phyloP scores from a whole-genome alignment of 1,140 invertebrate species.

The Pomacea maculata region DNA sequence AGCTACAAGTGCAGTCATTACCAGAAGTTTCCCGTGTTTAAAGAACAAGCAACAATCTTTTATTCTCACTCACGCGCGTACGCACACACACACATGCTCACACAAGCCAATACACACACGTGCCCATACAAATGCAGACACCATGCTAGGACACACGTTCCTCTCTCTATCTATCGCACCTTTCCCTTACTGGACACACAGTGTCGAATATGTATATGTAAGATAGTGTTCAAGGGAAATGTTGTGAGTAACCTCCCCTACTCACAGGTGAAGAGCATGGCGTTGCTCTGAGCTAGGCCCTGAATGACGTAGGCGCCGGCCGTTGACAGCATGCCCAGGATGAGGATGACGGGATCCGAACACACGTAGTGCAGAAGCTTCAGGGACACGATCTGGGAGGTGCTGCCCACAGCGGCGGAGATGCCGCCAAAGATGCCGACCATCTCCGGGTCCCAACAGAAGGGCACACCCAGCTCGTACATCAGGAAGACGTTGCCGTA shows the following conservation, averaged over 20 bases:
- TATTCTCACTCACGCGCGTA: background rate
- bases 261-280: too few species aligned
- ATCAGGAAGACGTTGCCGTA: background rate
- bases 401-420: background rate
- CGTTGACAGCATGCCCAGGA: background rate
- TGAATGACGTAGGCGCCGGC: background rate
- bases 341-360: background rate
- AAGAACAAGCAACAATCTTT: background rate
- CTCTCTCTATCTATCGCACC: background rate
- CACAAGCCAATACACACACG: background rate
- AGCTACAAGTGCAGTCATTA: too few species aligned
- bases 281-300: background rate
- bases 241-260: too few species aligned
- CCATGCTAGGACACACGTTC: background rate
- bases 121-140: background rate
- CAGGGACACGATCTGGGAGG: background rate
- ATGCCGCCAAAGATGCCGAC: background rate
- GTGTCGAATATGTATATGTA: background rate
- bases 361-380: background rate
- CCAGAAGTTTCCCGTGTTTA: too few species aligned
- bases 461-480: slow-evolving; percentile 1
- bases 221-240: too few species aligned
- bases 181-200: background rate
- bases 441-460: background rate
- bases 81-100: background rate